A percentile compares a stretch with the other conserved stretches of the same genome.
Evolutionary conservation across 2,888 invertebrate genomes (phyloP).

Genomic region (Idaea aversata): DNA sequence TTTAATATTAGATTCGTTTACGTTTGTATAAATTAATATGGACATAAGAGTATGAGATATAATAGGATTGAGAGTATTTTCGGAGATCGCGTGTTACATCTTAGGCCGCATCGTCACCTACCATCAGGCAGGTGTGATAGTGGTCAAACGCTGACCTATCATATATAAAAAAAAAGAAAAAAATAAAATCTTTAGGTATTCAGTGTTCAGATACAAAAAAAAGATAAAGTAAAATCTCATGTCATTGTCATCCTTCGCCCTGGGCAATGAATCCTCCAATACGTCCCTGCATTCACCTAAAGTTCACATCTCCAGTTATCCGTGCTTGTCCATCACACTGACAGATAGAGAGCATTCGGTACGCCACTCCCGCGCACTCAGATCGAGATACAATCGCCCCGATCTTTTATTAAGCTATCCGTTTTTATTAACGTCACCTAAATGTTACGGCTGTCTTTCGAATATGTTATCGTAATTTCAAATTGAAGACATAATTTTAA

Average conservation of each 20-base stretch:
- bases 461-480: not conserved
- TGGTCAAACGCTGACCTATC: no score
- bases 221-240: not conserved
- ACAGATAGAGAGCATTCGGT: not conserved
- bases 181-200: no score
- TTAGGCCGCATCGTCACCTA: no score
- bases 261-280: not conserved
- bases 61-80: no score
- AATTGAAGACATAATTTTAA: not conserved
- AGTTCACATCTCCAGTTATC: not conserved
- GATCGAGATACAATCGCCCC: not conserved
- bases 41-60: not conserved
- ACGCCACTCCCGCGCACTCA: not conserved
- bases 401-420: conserved; percentile 1
- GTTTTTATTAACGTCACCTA: not conserved
- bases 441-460: conserved; percentile 1
- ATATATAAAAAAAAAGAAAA: no score
- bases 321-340: not conserved
- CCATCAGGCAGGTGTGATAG: no score
- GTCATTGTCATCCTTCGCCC: not conserved
- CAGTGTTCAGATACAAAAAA: no score
- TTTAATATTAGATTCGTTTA: not conserved
- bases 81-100: no score
- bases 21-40: not conserved
- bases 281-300: not conserved